These are phyloP conservation scores for Formica exsecta DNA, from an alignment of 1,140 invertebrate species.

Conservation along the genomic window DNA sequence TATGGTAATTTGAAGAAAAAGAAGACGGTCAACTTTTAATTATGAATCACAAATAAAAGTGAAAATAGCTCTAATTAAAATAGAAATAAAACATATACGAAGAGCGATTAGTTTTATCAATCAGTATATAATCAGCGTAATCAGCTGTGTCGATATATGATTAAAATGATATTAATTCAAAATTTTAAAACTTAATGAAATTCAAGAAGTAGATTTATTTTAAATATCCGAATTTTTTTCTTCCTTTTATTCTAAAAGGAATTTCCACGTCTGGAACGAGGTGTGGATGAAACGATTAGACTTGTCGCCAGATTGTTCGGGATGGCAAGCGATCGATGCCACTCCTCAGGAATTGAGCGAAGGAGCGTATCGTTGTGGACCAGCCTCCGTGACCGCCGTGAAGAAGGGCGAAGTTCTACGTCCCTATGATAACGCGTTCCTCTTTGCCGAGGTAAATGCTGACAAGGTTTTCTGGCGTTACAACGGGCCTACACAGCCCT, in stretches of 20 bases:
- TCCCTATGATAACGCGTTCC: slow-evolving; percentile 93
- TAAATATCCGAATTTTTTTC: background rate
- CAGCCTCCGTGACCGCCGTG: slow-evolving; percentile 92
- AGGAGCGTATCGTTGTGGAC: slow-evolving; percentile 93
- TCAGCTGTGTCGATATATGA: too few species aligned
- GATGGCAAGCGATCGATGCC: slow-evolving; percentile 97
- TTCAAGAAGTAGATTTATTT: background rate
- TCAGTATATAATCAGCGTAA: background rate
- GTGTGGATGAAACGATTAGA: slow-evolving; percentile 97
- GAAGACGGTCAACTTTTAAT: background rate
- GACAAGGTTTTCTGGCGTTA: slow-evolving; percentile 95
- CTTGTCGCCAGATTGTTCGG: slow-evolving; percentile 89
- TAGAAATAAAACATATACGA: background rate
- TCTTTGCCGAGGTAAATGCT: slow-evolving; percentile 96
- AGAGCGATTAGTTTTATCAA: background rate
- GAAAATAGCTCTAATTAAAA: background rate
- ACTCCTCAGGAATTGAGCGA: slow-evolving; percentile 96
- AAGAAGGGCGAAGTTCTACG: slow-evolving; percentile 93
- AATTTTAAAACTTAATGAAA: background rate
- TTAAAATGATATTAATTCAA: background rate
- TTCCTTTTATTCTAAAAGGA: slow-evolving; percentile 86
- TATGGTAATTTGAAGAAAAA: slow-evolving; percentile 89
- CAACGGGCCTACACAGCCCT: slow-evolving; percentile 92
- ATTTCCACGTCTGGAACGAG: slow-evolving; percentile 99
- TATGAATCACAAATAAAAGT: background rate